phyloP scores from a whole-genome alignment of 2,888 invertebrate genomes.

The Ennomos fuscantarius region DNA sequence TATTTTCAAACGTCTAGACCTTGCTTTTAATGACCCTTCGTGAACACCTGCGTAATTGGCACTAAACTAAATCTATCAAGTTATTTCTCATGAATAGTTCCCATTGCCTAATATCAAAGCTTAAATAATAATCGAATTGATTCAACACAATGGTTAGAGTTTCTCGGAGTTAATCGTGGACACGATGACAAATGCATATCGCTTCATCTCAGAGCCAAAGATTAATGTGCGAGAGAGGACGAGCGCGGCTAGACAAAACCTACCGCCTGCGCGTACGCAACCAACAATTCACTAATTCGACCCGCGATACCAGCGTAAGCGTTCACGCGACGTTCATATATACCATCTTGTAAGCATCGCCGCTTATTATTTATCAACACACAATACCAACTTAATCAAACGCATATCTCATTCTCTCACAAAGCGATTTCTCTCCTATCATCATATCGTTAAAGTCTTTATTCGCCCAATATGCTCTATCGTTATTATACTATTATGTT shows the following conservation, averaged over 20 bases:
- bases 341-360: slow-evolving; percentile 70
- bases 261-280: slow-evolving; percentile 73
- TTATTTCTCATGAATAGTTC: slow-evolving; percentile 42
- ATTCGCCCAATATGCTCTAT: slow-evolving; percentile 35
- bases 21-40: slow-evolving; percentile 16
- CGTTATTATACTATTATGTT: slow-evolving; percentile 52
- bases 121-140: slow-evolving; percentile 78
- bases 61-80: slow-evolving; percentile 33
- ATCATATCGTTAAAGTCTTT: slow-evolving; percentile 47
- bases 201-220: slow-evolving; percentile 77
- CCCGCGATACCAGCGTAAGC: slow-evolving; percentile 65
- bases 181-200: slow-evolving; percentile 83
- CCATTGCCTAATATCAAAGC: slow-evolving; percentile 56
- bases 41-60: slow-evolving; percentile 24
- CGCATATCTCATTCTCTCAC: slow-evolving; percentile 43
- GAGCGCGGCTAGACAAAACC: slow-evolving; percentile 77
- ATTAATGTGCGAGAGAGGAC: slow-evolving; percentile 78
- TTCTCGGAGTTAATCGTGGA: slow-evolving; percentile 77
- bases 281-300: slow-evolving; percentile 70
- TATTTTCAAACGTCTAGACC: slow-evolving; percentile 49
- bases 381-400: slow-evolving; percentile 59
- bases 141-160: slow-evolving; percentile 76
- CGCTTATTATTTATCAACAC: slow-evolving; percentile 82
- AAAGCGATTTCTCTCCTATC: slow-evolving; percentile 44
- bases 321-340: slow-evolving; percentile 73